Conservation (phyloP, 2,797 vertebrate species). For the Anabacerthia variegaticeps region DNA sequence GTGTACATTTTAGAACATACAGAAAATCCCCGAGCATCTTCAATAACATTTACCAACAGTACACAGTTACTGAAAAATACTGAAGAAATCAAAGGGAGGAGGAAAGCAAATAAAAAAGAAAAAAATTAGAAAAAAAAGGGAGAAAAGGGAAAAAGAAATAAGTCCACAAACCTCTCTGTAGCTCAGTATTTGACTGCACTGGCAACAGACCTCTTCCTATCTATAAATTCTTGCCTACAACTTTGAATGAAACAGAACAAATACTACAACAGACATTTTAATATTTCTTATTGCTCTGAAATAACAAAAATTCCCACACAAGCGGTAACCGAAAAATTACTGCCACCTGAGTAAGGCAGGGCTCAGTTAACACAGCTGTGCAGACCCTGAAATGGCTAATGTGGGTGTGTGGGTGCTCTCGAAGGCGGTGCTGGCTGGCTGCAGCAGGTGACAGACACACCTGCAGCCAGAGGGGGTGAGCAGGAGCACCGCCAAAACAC, state of each 20-base stretch:
- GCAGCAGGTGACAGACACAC: background rate
- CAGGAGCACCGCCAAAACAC: background rate
- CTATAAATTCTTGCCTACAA: background rate
- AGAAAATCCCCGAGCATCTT: background rate
- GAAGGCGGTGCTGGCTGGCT: background rate
- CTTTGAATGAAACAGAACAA: background rate
- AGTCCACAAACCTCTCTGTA: background rate
- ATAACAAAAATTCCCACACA: background rate
- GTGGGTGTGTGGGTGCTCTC: background rate
- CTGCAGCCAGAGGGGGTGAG: background rate
- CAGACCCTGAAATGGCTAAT: background rate
- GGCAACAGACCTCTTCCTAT: background rate
- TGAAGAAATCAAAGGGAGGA: fast-evolving
- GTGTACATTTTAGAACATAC: background rate
- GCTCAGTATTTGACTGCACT: background rate
- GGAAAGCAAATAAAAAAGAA: background rate
- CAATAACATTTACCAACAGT: background rate
- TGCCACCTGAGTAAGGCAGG: background rate
- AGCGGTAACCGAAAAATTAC: background rate
- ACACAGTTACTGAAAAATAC: background rate
- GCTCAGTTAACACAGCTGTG: background rate
- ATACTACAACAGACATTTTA: background rate
- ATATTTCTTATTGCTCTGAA: background rate
- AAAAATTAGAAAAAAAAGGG: background rate
- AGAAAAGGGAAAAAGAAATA: background rate